Evolutionary conservation across 2,888 invertebrate species (phyloP).

Genomic region (Limnephilus marmoratus): DNA sequence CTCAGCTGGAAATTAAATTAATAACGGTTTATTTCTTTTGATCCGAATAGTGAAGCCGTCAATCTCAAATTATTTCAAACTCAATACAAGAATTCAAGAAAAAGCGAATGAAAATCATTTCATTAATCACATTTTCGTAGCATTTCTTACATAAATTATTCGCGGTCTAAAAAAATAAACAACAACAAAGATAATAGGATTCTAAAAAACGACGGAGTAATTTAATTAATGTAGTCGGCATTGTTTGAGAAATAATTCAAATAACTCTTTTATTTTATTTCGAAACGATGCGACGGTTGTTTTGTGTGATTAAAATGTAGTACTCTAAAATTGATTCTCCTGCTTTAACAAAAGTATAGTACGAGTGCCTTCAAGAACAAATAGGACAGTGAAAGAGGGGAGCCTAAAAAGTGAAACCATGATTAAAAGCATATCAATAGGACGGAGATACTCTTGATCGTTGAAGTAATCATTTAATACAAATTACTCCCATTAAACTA

Average conservation of each 20-base stretch:
- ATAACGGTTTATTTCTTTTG: neutral
- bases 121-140: neutral
- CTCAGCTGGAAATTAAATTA: neutral
- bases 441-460: slow-evolving; percentile 13
- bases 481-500: slow-evolving; percentile 64
- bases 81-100: neutral
- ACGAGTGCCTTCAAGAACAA: neutral
- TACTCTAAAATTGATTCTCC: neutral
- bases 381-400: neutral
- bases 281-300: no score
- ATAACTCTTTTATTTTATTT: neutral
- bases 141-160: neutral
- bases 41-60: neutral
- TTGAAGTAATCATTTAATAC: slow-evolving; percentile 62
- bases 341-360: neutral
- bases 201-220: neutral
- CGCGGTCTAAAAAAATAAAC: neutral
- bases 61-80: neutral
- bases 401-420: slow-evolving; percentile 1
- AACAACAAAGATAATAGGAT: neutral
- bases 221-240: neutral
- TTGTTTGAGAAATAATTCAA: no score
- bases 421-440: slow-evolving; percentile 48
- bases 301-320: no score
- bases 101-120: neutral